Evolutionary conservation across 2,113 vertebrate genomes (phyloP).

Genomic region (Haemorhous mexicanus): DNA sequence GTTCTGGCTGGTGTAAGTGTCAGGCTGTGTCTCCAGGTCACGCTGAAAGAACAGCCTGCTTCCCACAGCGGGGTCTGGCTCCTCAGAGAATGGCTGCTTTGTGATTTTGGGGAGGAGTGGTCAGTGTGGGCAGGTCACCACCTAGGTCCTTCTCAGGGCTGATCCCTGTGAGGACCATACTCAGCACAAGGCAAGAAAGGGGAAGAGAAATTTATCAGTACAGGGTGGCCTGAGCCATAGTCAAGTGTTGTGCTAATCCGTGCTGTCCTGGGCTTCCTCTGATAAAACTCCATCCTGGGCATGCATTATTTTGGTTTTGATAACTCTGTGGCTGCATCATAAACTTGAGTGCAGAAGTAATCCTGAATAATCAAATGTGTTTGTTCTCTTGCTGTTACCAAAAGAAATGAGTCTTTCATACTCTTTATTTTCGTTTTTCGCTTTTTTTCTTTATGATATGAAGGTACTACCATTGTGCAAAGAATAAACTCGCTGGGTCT

Average conservation of each 20-base stretch:
- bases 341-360: constrained; percentile 42
- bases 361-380: constrained; percentile 43
- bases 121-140: neutral
- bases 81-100: neutral
- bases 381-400: constrained; percentile 57
- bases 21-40: neutral
- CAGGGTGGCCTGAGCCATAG: constrained; percentile 30
- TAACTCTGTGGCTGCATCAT: constrained; percentile 61
- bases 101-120: neutral
- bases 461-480: constrained; percentile 40
- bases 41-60: neutral
- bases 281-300: constrained; percentile 67
- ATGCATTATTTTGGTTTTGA: constrained; percentile 75
- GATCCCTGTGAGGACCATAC: neutral
- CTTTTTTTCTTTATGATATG: neutral
- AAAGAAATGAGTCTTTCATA: constrained; percentile 50
- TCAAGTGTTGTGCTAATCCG: constrained; percentile 70
- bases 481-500: neutral
- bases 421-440: neutral
- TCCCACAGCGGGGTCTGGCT: neutral
- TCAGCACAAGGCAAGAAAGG: neutral
- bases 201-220: constrained; percentile 50
- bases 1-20: neutral
- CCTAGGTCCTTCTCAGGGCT: neutral
- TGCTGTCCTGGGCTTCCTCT: constrained; percentile 59